phyloP scores from a whole-genome alignment of 2,888 invertebrate genomes.

The Drosophila basisetae region DNA sequence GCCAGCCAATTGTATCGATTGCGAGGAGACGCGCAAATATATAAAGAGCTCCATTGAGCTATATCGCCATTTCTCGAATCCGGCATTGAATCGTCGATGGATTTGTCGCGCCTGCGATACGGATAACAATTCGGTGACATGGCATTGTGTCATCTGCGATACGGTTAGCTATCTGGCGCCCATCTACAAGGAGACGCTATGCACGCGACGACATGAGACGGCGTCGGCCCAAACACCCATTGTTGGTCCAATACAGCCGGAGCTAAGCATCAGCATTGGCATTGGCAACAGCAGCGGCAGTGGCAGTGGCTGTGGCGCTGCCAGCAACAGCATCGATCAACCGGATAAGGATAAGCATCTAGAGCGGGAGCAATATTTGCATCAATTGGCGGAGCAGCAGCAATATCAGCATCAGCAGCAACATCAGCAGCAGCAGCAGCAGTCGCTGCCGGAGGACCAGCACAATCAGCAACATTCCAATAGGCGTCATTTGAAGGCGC shows the following conservation, averaged over 20 bases:
- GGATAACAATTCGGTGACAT: slow-evolving; percentile 85
- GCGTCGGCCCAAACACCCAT: slow-evolving; percentile 6
- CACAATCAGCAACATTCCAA: slow-evolving; percentile 65
- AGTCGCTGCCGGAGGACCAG: slow-evolving; percentile 22
- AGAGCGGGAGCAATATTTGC: slow-evolving; percentile 32
- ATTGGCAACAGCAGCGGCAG: slow-evolving; percentile 16
- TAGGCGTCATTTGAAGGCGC: slow-evolving; percentile 57
- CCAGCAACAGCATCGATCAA: slow-evolving; percentile 12
- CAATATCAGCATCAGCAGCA: slow-evolving; percentile 32
- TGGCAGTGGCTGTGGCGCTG: slow-evolving; percentile 13
- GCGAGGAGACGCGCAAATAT: slow-evolving; percentile 85
- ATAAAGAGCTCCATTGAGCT: slow-evolving; percentile 84
- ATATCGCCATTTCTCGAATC: slow-evolving; percentile 85
- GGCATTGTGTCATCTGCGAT: slow-evolving; percentile 86
- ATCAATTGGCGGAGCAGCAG: slow-evolving; percentile 23
- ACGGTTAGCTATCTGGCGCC: slow-evolving; percentile 85
- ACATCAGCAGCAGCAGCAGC: slow-evolving; percentile 17
- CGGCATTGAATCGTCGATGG: slow-evolving; percentile 85
- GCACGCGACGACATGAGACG: slow-evolving; percentile 47
- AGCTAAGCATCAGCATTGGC: slow-evolving; percentile 24
- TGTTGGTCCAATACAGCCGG: slow-evolving; percentile 7
- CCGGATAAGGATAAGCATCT: slow-evolving; percentile 13
- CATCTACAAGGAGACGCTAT: slow-evolving; percentile 85
- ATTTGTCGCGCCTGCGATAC: slow-evolving; percentile 85
- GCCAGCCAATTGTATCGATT: slow-evolving; percentile 83